Evolutionary conservation across 2,888 invertebrate species (phyloP).

Genomic region (Polyommatus icarus): DNA sequence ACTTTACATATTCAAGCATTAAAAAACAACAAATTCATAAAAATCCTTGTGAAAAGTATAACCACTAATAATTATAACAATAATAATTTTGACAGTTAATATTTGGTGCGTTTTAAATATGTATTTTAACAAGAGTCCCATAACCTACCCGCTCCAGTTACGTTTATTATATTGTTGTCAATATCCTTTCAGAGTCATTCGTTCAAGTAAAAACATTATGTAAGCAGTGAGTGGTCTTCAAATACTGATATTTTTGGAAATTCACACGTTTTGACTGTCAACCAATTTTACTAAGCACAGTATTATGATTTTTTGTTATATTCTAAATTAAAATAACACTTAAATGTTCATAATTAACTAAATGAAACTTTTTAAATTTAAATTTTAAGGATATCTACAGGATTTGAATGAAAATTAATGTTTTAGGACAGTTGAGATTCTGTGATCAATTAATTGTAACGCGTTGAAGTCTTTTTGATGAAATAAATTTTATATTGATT

Average conservation of each 20-base stretch:
- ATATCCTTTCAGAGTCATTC: too few species aligned
- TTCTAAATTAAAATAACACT: not conserved
- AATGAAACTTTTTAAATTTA: not conserved
- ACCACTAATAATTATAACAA: too few species aligned
- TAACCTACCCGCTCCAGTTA: too few species aligned
- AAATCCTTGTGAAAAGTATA: too few species aligned
- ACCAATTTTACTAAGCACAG: not conserved
- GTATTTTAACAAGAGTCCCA: too few species aligned
- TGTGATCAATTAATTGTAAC: conserved; percentile 42
- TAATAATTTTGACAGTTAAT: too few species aligned
- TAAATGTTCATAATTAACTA: not conserved
- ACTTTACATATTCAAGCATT: not conserved
- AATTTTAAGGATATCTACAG: not conserved
- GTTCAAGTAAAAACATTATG: too few species aligned
- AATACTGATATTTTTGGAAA: not conserved
- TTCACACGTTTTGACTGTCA: not conserved
- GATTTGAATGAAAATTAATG: not conserved
- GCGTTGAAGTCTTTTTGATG: conserved; percentile 76
- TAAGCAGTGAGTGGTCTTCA: too few species aligned
- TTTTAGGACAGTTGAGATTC: not conserved
- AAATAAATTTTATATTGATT: conserved; percentile 37
- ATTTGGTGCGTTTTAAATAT: too few species aligned
- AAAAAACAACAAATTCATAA: too few species aligned
- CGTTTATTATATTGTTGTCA: too few species aligned
- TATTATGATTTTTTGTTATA: not conserved